phyloP scores from a whole-genome alignment of 2,113 vertebrate genomes.

The Protomyctophum bolini region DNA sequence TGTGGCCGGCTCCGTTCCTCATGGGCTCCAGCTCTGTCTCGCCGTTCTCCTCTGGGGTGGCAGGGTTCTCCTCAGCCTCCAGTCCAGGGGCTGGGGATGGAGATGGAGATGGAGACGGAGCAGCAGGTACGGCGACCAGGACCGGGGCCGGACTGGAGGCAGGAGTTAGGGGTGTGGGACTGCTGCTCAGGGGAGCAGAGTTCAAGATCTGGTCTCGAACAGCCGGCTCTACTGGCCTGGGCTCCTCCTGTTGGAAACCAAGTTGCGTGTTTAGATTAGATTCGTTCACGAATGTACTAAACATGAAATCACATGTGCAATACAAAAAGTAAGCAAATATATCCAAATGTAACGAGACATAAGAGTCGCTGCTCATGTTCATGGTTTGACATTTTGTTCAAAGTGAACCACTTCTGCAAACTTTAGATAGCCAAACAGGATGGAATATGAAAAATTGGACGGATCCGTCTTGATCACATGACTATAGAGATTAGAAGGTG shows the following conservation, averaged over 20 bases:
- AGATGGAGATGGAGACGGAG: not conserved
- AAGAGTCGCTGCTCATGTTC: no score
- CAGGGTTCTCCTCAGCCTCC: conserved; percentile 64
- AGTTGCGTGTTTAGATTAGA: conserved; percentile 1
- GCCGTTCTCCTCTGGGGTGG: conserved; percentile 85
- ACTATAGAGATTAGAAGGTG: no score
- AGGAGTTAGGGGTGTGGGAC: conserved; percentile 50
- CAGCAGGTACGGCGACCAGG: conserved; percentile 22
- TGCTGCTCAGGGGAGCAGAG: conserved; percentile 72
- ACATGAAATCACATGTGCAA: no score
- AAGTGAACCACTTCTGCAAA: no score
- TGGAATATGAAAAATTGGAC: no score
- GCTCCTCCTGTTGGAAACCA: conserved; percentile 75
- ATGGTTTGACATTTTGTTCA: no score
- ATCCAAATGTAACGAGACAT: no score
- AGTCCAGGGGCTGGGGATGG: conserved; percentile 41
- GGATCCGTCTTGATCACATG: no score
- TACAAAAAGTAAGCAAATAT: no score
- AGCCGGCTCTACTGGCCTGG: conserved; percentile 76
- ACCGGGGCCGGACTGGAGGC: conserved; percentile 41
- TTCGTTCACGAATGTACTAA: no score
- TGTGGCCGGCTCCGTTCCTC: conserved; percentile 87
- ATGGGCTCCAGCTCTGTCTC: conserved; percentile 85
- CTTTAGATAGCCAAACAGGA: no score
- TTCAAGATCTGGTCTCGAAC: conserved; percentile 79